A percentile compares a stretch with the other conserved stretches of the same genome.
Evolutionary conservation across 2,888 invertebrate genomes (phyloP).

Genomic region (Cephus nigrinus): DNA sequence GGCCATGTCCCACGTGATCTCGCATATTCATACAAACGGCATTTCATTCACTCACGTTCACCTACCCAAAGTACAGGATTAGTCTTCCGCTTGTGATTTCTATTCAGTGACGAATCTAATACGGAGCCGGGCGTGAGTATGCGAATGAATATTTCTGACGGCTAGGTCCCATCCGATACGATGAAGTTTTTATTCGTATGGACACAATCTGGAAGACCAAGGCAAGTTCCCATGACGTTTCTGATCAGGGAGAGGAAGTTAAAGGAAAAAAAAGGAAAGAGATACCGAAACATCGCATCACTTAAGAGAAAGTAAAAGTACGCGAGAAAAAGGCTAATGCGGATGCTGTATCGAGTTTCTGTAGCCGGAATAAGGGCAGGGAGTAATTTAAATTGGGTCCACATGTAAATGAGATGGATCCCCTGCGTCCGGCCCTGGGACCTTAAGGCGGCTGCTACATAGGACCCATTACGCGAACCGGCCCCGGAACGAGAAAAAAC

Average conservation of each 20-base stretch:
- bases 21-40: slow-evolving; percentile 31
- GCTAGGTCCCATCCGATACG: slow-evolving; percentile 23
- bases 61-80: slow-evolving; percentile 29
- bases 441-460: not conserved
- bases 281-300: not conserved
- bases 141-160: slow-evolving; percentile 43
- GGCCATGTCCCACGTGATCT: slow-evolving; percentile 49
- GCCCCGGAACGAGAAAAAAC: slow-evolving; percentile 58
- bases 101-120: slow-evolving; percentile 37
- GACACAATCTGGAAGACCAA: not conserved
- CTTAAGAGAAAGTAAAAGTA: not conserved
- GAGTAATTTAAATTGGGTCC: not conserved
- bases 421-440: not conserved
- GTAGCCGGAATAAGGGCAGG: not conserved
- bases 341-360: not conserved
- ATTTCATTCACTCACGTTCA: not conserved
- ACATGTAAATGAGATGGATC: not conserved
- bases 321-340: not conserved
- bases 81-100: slow-evolving; percentile 42
- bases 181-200: not conserved
- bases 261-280: not conserved
- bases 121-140: slow-evolving; percentile 44
- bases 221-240: not conserved
- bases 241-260: not conserved
- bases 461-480: slow-evolving; percentile 30